Evolutionary conservation across 2,888 invertebrate species (phyloP), one percentile per base, ranked within the genome.

Genomic region (Zelleria hepariella): DNA sequence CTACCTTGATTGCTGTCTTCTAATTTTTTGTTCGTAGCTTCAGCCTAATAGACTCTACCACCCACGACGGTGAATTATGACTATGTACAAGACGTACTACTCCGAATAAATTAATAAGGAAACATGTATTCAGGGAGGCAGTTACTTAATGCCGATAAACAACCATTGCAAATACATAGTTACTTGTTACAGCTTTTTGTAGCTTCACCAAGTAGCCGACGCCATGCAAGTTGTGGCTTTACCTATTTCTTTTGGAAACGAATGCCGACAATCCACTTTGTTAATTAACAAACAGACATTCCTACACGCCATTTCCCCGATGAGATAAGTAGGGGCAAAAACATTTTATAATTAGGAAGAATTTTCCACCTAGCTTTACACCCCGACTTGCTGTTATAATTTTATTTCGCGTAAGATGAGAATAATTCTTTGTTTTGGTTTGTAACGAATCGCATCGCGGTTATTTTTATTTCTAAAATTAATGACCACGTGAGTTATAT

Each of bases 31-130:
- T 27, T 27, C 53, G 23, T 20, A 21, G 18, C 21, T 24, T 4
- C 23, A 23, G 21, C 25, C 21, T 32, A 21, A 42, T 55, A 21
- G 55, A 42, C 32, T 27, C 21, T 7, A 32, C 55, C 55, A 55
- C 55, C 55, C 55, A 21, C 55, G 24, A 18, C 26, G 54, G 25
- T 54, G 54, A 54, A 54, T 54, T 54, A 54, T 25, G 26, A 54
- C 24, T 54, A 25, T 54, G 21, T 51, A 23, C 51, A 21, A 23
- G 20, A 15, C 32, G 32, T 15, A 42, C 32, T 15, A 4, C 32
- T 42, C 32, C 15, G 15, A 42, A 42, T 42, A 42, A 42, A 42
- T 42, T 42, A 42, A 42, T 42, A 42, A 42, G 32, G 32, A 42
- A 42, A 42, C 32, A 42, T 42, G 15, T 42, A 42, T 42, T 42